Conservation (phyloP, 2,797 vertebrate genomes). For the Odontamblyopus rebecca region DNA sequence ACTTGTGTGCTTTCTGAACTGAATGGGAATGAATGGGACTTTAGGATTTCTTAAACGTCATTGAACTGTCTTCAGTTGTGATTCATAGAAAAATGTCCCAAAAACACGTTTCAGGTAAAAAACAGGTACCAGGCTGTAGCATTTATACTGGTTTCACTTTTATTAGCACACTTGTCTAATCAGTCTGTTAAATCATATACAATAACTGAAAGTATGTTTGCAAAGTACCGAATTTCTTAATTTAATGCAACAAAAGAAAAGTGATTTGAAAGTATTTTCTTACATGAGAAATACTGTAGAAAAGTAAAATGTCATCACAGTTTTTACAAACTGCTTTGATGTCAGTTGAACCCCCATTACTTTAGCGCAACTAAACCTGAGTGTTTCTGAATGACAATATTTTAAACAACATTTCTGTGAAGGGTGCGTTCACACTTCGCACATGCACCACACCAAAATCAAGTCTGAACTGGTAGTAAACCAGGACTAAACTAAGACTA, state of each 20-base stretch:
- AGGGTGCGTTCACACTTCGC: too few relatives aligned
- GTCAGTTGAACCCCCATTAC: not conserved
- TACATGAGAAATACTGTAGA: not conserved
- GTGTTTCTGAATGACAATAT: constrained; percentile 1
- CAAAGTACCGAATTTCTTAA: not conserved
- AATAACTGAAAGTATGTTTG: not conserved
- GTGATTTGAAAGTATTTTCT: not conserved
- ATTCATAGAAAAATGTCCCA: constrained; percentile 15
- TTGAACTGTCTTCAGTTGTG: constrained; percentile 43
- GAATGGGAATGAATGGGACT: constrained; percentile 56
- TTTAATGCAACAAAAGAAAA: not conserved
- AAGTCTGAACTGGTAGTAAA: too few relatives aligned
- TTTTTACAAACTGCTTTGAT: constrained; percentile 27
- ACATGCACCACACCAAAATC: too few relatives aligned
- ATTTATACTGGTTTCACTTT: not conserved
- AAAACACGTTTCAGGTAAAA: not conserved
- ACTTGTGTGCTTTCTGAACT: constrained; percentile 44
- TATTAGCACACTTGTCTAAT: not conserved
- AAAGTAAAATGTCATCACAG: constrained; percentile 30
- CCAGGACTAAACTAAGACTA: too few relatives aligned
- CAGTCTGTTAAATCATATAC: not conserved
- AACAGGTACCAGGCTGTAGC: not conserved
- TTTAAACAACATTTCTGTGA: not conserved
- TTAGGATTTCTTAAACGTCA: constrained; percentile 32
- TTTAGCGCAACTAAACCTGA: not conserved